Evolutionary conservation across 2,888 invertebrate species (phyloP).

Genomic region (Megalurothrips usitatus): DNA sequence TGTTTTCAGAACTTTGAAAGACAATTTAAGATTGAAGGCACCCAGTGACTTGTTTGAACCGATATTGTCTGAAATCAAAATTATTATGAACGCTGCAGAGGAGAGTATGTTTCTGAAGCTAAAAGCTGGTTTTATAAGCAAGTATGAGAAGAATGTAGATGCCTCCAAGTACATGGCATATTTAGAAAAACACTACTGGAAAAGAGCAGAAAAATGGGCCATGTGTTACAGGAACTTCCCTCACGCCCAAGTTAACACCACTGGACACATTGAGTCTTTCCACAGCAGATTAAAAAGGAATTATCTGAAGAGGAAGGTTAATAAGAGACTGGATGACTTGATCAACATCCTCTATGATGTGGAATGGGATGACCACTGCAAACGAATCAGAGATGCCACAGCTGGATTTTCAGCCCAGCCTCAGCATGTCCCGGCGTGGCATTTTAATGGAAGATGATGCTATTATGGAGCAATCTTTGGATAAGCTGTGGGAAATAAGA

Average conservation of each 20-base stretch:
- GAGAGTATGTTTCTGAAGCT: neutral
- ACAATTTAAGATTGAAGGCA: slow-evolving; percentile 17
- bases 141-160: neutral
- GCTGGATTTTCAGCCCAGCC: slow-evolving; percentile 16
- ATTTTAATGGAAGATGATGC: neutral
- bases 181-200: neutral
- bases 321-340: neutral
- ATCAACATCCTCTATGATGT: neutral
- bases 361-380: neutral
- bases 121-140: neutral
- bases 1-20: slow-evolving; percentile 27
- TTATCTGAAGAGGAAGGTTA: neutral
- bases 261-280: neutral
- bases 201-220: neutral
- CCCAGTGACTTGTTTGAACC: slow-evolving; percentile 30
- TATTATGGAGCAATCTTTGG: neutral
- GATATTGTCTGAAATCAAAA: neutral
- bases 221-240: neutral
- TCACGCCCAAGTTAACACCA: neutral
- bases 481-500: neutral
- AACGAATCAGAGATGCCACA: neutral
- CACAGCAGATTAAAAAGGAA: neutral
- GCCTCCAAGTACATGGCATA: neutral
- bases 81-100: neutral
- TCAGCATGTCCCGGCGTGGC: neutral